These are phyloP conservation scores for Brachyistius frenatus DNA, from an alignment of 2,113 vertebrate species.

Conservation along the genomic window DNA sequence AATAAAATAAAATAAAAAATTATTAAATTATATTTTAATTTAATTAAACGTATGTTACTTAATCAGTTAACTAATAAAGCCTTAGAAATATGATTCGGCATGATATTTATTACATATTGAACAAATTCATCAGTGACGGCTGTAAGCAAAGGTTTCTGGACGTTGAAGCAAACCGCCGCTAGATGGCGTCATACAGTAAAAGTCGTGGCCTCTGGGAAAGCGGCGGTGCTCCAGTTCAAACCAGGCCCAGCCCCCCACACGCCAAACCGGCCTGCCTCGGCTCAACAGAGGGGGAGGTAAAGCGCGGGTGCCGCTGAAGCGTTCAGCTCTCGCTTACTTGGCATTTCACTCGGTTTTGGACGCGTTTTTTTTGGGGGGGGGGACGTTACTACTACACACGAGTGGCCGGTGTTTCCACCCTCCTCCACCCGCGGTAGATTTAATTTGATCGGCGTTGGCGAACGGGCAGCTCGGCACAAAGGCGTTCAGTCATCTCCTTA, in stretches of 20 bases:
- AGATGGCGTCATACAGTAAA: constrained; percentile 54
- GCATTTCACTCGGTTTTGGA: constrained; percentile 17
- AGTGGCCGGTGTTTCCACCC: neutral
- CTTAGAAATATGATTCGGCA: too few relatives aligned
- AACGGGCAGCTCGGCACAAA: constrained; percentile 65
- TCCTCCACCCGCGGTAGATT: neutral
- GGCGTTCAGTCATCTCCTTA: constrained; percentile 56
- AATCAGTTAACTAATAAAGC: too few relatives aligned
- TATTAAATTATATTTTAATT: too few relatives aligned
- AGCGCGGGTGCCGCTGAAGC: constrained; percentile 63
- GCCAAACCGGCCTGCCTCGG: constrained; percentile 66
- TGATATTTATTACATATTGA: too few relatives aligned
- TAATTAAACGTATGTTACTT: too few relatives aligned
- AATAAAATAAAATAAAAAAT: too few relatives aligned
- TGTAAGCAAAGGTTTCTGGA: too few relatives aligned
- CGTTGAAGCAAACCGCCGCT: constrained; percentile 16
- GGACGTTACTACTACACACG: constrained; percentile 1
- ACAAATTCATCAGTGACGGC: too few relatives aligned
- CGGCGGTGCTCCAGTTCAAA: constrained; percentile 59
- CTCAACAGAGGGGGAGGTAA: constrained; percentile 64
- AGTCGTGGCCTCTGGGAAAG: constrained; percentile 42
- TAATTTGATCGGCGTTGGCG: constrained; percentile 20
- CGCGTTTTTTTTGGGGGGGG: neutral
- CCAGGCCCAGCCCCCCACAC: constrained; percentile 73
- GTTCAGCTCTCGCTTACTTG: constrained; percentile 17